Conservation (phyloP, 2,113 vertebrate species). For the Salvator merianae region DNA sequence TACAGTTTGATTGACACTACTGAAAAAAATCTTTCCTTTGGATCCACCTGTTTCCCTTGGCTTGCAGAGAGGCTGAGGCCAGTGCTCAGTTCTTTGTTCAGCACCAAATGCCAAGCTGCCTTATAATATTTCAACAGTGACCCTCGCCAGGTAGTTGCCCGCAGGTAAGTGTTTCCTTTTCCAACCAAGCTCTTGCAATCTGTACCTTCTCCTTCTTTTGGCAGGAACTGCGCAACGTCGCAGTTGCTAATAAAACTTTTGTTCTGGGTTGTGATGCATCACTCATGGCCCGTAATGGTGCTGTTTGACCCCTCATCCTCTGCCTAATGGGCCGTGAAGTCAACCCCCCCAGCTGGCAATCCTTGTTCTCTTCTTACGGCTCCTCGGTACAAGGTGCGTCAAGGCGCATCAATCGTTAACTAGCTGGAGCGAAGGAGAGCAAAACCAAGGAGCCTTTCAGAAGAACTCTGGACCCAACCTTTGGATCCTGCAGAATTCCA, state of each 20-base stretch:
- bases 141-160: too few relatives aligned
- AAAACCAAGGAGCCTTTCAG: not conserved
- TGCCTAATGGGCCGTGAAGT: not conserved
- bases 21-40: too few relatives aligned
- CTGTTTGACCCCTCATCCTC: not conserved
- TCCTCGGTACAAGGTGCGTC: accelerated
- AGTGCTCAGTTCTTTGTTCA: too few relatives aligned
- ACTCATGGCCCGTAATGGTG: accelerated
- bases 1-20: too few relatives aligned
- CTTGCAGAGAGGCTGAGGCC: too few relatives aligned
- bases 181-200: too few relatives aligned
- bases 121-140: too few relatives aligned
- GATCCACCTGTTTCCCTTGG: too few relatives aligned
- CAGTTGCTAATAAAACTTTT: accelerated
- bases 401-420: accelerated
- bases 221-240: not conserved
- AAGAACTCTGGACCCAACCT: not conserved
- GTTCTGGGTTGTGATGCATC: accelerated
- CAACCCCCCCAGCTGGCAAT: not conserved
- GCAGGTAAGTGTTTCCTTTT: too few relatives aligned
- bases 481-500: not conserved
- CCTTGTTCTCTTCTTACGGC: accelerated
- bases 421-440: not conserved
- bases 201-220: not conserved
- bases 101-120: too few relatives aligned